Evolutionary conservation across 2,888 invertebrate genomes (phyloP), one percentile per base, ranked within the genome.

Genomic region (Escarpia spicata): DNA sequence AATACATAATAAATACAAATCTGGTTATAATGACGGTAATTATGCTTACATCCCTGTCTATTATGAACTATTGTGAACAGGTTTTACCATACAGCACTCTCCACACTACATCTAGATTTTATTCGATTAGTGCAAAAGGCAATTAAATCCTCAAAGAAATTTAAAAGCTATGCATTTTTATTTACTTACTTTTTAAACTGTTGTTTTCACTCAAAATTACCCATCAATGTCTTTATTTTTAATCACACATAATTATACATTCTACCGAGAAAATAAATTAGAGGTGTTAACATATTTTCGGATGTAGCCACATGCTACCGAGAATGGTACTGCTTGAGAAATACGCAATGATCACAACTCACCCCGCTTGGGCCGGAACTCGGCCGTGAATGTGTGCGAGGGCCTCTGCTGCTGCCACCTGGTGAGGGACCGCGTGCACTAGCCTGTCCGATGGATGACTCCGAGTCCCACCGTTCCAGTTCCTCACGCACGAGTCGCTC

Each of bases 401-500:
- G 75, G 26, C 75, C 75, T n/a, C 75, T 75, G 75, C 75, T 75
- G 75, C 75, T 75, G 75, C 75, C 75, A 75, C 75, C 75, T 91
- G 91, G 91, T 43, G 43, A 44, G 37, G 43, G 91, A 19, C 91
- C 44, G 26, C 43, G 91, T 44, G 44, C 91, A n/a, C 44, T 91
- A 91, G 91, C 91, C 91, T 91, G 91, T 3, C 43, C 44, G 91
- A 44, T 91, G 91, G 91, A 93, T 31, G 92, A 93, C 93, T 96
- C 96, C 15, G 95, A 95, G 94, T 97, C 96, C 96, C 96, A 96
- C 92, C 96, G 94, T 93, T 96, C 96, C 93, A 97, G 94, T 93
- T 97, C 97, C 93, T 97, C 96, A 93, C 96, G 93, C 19, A 97
- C 96, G 93, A 96, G 94, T 93, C 95, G 95, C 94, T 97, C 97